Percentiles rank a stretch among this genome's conserved stretches.
phyloP scores from a whole-genome alignment of 1,140 invertebrate genomes.

The Adelges cooleyi region DNA sequence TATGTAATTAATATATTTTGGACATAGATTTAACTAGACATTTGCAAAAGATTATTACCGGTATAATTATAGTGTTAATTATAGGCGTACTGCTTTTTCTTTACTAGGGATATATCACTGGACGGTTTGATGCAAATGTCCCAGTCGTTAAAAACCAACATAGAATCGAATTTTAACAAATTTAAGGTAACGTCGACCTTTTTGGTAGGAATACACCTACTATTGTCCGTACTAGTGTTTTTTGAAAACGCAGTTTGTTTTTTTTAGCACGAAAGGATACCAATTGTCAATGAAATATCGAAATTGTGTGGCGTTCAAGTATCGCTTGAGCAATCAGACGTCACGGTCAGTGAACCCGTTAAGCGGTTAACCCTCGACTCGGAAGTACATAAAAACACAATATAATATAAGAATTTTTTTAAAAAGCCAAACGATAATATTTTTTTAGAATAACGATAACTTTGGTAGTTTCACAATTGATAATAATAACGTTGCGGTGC shows the following conservation, averaged over 20 bases:
- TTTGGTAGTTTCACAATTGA: too few relatives aligned
- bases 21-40: too few relatives aligned
- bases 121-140: slow-evolving; percentile 6
- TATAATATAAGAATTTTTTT: too few relatives aligned
- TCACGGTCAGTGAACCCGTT: background rate
- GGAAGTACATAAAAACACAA: too few relatives aligned
- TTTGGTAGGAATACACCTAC: background rate
- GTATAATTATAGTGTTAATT: too few relatives aligned
- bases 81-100: too few relatives aligned
- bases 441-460: too few relatives aligned
- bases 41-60: too few relatives aligned
- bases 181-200: background rate
- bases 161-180: background rate
- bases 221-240: background rate
- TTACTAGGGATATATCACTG: background rate
- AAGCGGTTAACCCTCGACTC: background rate
- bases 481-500: too few relatives aligned
- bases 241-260: background rate
- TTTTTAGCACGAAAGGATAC: background rate
- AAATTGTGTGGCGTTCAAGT: background rate
- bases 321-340: background rate
- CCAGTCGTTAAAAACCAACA: background rate
- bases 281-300: background rate
- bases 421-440: too few relatives aligned
- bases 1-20: too few relatives aligned